Percentiles rank a stretch among this genome's conserved stretches.
Evolutionary conservation across 2,113 vertebrate species (phyloP).

Genomic region (Daphoenositta chrysoptera): DNA sequence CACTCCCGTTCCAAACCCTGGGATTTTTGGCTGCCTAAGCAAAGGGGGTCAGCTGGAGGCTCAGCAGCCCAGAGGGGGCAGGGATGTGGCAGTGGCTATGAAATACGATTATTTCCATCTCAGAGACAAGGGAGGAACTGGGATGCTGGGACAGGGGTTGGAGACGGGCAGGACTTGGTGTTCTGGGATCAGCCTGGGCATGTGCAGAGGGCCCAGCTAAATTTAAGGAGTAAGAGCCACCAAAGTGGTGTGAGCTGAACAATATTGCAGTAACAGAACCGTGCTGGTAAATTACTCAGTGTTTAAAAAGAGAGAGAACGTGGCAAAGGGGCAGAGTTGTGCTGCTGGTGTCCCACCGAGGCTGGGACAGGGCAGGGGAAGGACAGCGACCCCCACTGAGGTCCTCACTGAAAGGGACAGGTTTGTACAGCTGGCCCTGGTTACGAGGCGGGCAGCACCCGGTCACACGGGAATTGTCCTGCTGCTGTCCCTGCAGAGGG

Average conservation of each 20-base stretch:
- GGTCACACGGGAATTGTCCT: too few relatives aligned
- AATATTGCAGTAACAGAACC: fast-evolving
- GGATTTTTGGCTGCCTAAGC: not conserved
- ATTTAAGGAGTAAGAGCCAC: not conserved
- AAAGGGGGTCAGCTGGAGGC: not conserved
- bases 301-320: fast-evolving
- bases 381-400: not conserved
- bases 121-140: not conserved
- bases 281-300: not conserved
- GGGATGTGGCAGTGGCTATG: not conserved
- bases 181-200: not conserved
- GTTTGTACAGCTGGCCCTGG: not conserved
- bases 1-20: not conserved
- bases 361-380: not conserved
- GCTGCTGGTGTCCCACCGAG: not conserved
- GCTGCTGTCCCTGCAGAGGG: not conserved
- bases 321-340: not conserved
- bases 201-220: not conserved
- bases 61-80: not conserved
- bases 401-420: not conserved
- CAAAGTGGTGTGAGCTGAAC: not conserved
- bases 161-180: fast-evolving
- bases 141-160: not conserved
- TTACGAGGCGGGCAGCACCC: not conserved
- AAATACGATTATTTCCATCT: not conserved